Evolutionary conservation across 1,140 invertebrate species (phyloP).

Genomic region (Apocrypta bakeri): DNA sequence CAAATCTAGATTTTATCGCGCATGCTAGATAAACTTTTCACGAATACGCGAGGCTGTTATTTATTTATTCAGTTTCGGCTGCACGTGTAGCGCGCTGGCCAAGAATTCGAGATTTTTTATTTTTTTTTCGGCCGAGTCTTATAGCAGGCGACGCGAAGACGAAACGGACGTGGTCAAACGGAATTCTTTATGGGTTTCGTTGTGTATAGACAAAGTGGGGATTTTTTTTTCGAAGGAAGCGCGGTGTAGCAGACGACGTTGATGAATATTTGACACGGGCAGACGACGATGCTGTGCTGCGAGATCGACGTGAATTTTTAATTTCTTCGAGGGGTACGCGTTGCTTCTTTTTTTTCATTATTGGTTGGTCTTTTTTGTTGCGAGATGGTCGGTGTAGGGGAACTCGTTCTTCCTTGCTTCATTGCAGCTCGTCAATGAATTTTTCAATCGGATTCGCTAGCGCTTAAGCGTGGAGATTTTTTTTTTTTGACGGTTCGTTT

Average conservation of each 20-base stretch:
- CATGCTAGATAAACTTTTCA: neutral
- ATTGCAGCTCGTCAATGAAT: neutral
- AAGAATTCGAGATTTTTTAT: neutral
- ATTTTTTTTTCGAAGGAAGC: neutral
- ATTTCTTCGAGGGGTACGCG: neutral
- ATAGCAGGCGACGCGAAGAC: neutral
- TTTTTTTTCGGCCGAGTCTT: too few relatives aligned
- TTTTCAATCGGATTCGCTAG: neutral
- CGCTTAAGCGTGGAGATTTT: too few relatives aligned
- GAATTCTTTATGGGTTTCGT: neutral
- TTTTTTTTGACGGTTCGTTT: too few relatives aligned
- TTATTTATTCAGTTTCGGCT: neutral
- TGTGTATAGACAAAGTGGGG: neutral
- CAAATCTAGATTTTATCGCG: conserved; percentile 2
- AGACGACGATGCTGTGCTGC: neutral
- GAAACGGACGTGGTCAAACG: neutral
- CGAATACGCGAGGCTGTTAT: neutral
- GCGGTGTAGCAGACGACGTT: neutral
- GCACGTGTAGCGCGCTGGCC: neutral
- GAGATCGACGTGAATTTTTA: neutral
- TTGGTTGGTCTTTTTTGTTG: too few relatives aligned
- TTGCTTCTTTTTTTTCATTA: too few relatives aligned
- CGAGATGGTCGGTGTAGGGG: too few relatives aligned
- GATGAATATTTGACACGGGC: neutral
- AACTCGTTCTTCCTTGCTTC: too few relatives aligned